Percentiles rank a stretch among this genome's conserved stretches.
Evolutionary conservation across 2,888 invertebrate genomes (phyloP).

Genomic region (Alloplasta piceator): DNA sequence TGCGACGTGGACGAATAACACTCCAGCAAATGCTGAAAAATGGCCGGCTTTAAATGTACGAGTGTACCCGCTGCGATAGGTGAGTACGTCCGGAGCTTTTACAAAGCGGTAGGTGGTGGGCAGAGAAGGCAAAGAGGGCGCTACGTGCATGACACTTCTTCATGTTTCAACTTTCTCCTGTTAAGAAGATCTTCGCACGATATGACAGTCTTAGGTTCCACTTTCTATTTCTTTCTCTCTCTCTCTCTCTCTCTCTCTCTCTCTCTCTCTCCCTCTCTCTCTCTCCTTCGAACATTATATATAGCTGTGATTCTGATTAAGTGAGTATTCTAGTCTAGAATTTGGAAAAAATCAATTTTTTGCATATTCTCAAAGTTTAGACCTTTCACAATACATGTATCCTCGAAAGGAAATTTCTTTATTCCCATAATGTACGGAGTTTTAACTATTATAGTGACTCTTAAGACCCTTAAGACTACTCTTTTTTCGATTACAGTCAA

Average conservation of each 20-base stretch:
- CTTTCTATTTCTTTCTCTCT: slow-evolving; percentile 56
- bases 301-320: no score
- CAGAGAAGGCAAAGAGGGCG: not conserved
- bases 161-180: slow-evolving; percentile 73
- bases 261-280: slow-evolving; percentile 65
- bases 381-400: no score
- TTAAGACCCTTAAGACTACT: no score
- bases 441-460: no score
- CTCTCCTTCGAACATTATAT: slow-evolving; percentile 60
- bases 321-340: no score
- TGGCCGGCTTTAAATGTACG: slow-evolving; percentile 82
- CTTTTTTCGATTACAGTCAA: no score
- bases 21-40: slow-evolving; percentile 81
- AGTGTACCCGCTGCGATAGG: slow-evolving; percentile 82
- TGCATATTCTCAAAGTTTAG: no score
- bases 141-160: slow-evolving; percentile 71
- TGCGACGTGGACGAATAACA: slow-evolving; percentile 77
- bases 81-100: slow-evolving; percentile 70
- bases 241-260: slow-evolving; percentile 57
- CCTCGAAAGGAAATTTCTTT: no score
- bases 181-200: slow-evolving; percentile 59
- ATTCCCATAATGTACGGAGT: no score
- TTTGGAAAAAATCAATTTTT: no score
- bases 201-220: slow-evolving; percentile 38
- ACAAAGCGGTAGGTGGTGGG: slow-evolving; percentile 41